These are phyloP conservation scores for Chaunax sp. DNA, from an alignment of 2,797 vertebrate species.

Conservation along the genomic window DNA sequence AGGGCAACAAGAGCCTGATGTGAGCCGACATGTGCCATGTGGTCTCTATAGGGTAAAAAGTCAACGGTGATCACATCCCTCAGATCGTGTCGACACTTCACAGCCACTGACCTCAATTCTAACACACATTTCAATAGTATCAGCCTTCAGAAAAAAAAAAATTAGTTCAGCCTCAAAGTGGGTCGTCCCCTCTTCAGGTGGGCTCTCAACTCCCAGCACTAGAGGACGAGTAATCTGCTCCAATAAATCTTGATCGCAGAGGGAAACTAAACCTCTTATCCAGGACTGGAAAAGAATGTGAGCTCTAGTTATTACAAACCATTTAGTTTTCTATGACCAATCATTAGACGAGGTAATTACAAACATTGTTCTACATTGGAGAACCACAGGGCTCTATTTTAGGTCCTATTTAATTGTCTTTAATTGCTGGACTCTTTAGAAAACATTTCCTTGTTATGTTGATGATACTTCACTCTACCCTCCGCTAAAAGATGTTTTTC, in stretches of 20 bases:
- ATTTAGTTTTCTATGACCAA: too few relatives aligned
- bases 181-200: constrained; percentile 54
- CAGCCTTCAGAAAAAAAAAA: not conserved
- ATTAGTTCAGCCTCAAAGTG: constrained; percentile 40
- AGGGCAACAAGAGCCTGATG: constrained; percentile 25
- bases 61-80: constrained; percentile 29
- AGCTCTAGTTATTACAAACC: too few relatives aligned
- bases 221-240: constrained; percentile 9
- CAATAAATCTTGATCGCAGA: constrained; percentile 12
- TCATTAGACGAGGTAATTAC: too few relatives aligned
- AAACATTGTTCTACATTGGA: too few relatives aligned
- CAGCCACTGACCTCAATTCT: constrained; percentile 41
- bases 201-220: constrained; percentile 15
- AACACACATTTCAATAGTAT: not conserved
- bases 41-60: constrained; percentile 30
- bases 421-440: too few relatives aligned
- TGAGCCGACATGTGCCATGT: constrained; percentile 25
- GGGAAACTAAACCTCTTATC: constrained; percentile 22
- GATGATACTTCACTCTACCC: too few relatives aligned
- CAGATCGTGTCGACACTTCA: constrained; percentile 6
- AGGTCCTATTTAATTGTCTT: too few relatives aligned
- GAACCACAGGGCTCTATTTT: too few relatives aligned
- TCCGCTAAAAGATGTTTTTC: too few relatives aligned
- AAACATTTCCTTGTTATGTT: too few relatives aligned
- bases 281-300: not conserved